Evolutionary conservation across 2,888 invertebrate species (phyloP), one percentile per base, ranked within the genome.

Genomic region (Morinoia aosen): DNA sequence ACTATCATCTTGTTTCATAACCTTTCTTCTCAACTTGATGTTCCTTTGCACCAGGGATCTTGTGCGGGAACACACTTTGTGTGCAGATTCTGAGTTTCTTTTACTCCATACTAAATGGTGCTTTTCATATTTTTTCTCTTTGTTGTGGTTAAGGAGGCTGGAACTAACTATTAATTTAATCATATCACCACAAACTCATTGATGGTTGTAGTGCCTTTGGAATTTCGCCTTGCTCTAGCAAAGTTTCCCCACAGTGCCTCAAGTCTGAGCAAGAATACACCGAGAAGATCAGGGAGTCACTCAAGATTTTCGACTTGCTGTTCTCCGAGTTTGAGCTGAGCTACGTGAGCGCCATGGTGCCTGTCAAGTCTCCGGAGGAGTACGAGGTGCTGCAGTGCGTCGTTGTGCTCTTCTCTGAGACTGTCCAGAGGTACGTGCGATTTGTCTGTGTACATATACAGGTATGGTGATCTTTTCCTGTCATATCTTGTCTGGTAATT

Each of bases 261-360:
- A 97, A 98, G 96, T 98, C 98, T 98, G 33, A 97, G 97, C 97
- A 97, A 98, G 97, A 98, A 98, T 97, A 97, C 97, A 97, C 97
- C 16, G 97, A 97, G 95, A 97, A 97, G 97, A 97, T 97, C 96
- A 97, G 97, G 96, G 97, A 97, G 97, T 97, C 97, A 97, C 97
- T 99, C 97, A 98, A 98, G 97, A 99, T 99, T 97, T 99, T 99
- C 97, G 99, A 99, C 97, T 98, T 98, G 96, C 97, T 99, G 95
- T 99, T 99, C 97, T 99, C 99, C 25, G 99, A 99, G 97, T 99
- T 99, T 97, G 99, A 99, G 97, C 98, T 99, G 97, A 99, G 99
- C 97, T 99, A 99, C 97, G 99, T 99, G 25, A 99, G 99, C 97
- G 99, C 99, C 0, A 99, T 99, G 99, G 99, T 99, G 95, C 99